Percentiles rank a stretch among this genome's conserved stretches.
These are phyloP conservation scores for Ephydatia muelleri DNA, from an alignment of 37 sponge, comb jelly and placozoan genomes.

Conservation along the genomic window DNA sequence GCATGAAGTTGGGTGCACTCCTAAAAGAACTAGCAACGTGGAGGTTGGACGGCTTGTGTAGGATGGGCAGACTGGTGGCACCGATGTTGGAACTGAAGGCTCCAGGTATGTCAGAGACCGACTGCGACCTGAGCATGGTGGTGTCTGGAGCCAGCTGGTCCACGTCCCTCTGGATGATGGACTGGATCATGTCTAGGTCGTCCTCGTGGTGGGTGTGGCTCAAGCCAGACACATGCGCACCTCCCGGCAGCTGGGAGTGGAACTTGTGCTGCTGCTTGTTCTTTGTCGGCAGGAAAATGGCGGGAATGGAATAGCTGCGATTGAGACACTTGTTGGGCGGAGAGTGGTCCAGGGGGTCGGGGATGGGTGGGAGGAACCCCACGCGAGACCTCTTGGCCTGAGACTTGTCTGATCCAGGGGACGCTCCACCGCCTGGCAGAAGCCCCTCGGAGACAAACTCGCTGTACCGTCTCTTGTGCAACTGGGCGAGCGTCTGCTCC, in stretches of 20 bases:
- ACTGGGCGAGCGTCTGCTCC: too few species aligned
- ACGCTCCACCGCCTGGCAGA: too few species aligned
- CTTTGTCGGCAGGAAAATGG: constrained; percentile 33
- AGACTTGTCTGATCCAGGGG: too few species aligned
- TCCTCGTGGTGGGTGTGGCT: constrained; percentile 36
- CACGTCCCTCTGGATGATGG: constrained; percentile 51
- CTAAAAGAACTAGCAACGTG: constrained; percentile 34
- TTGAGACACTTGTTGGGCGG: constrained; percentile 12
- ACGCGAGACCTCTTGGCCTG: constrained; percentile 4
- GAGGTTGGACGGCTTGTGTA: constrained; percentile 29
- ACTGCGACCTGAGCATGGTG: constrained; percentile 10
- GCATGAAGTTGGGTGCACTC: constrained; percentile 52
- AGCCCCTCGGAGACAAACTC: too few species aligned
- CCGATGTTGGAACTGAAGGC: constrained; percentile 14
- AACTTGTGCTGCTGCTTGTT: neutral
- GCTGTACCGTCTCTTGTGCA: too few species aligned
- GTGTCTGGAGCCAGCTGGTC: constrained; percentile 3
- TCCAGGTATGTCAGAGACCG: constrained; percentile 53
- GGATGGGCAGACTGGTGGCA: constrained; percentile 30
- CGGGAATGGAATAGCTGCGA: constrained; percentile 47
- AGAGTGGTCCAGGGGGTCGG: constrained; percentile 24
- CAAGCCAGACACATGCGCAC: neutral
- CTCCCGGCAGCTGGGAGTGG: neutral
- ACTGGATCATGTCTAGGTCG: constrained; percentile 64
- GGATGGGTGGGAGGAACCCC: neutral